Evolutionary conservation across 2,113 vertebrate species (phyloP), one percentile per base, ranked within the genome.

Genomic region (Hippocampus barbouri): DNA sequence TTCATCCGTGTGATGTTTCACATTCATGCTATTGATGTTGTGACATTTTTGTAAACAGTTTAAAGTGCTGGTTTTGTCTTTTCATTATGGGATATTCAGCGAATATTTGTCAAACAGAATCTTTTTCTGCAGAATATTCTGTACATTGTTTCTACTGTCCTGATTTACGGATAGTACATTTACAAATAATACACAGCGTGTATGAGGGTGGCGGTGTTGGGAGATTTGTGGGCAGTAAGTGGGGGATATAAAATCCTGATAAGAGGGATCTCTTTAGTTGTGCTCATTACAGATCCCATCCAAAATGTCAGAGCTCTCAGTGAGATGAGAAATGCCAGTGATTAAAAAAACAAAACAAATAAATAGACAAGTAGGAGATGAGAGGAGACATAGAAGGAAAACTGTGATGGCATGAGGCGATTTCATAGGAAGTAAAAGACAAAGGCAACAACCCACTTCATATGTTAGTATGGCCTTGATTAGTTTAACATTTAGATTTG

Each of bases 221-320:
- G 21, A 56, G 10, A 61, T 61, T 34, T 34, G 59, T 18, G 27
- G 1, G 41, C 64, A 27, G 6, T 47, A 25, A 23, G 43, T 9
- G 6, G 14, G 7, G 23, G 21, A 43, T 47, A 47, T 66, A 66
- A 66, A 66, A 66, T n/a, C 64, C 23, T 47, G 47, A 66, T 66
- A n/a, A 66, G 64, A 47, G 15, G n/a, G 43, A 47, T 66, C 15
- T 47, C 43, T 66, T 66, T 25, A 18, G 23, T 45, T 47, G 43
- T 47, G 43, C 64, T 66, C 64, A 45, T 45, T 23, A 47, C 64
- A 66, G 43, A 23, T 66, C 23, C 64, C 64, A 47, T 66, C 64
- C 64, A 47, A 66, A 47, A 66, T 66, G 64, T 66, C 64, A 66
- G 14, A 45, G 64, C 64, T 66, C 40, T 66, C 43, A 47, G 41